A percentile compares a stretch with the other conserved stretches of the same genome.
These are phyloP conservation scores for Cyanistes caeruleus DNA, from an alignment of 2,113 vertebrate genomes.

Conservation along the genomic window DNA sequence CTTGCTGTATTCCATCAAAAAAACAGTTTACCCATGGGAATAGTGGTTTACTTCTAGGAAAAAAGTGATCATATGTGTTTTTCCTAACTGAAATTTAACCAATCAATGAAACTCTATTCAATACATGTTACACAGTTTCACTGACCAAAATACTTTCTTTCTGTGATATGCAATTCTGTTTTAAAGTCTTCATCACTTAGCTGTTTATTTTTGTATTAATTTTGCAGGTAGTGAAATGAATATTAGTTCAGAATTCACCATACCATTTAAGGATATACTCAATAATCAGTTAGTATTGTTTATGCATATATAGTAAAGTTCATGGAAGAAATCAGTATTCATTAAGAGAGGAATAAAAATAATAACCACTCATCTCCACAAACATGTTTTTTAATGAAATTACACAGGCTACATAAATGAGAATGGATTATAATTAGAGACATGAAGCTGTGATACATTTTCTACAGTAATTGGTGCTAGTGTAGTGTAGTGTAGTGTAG, in stretches of 20 bases:
- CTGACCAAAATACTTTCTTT: neutral
- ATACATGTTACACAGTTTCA: neutral
- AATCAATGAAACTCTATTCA: neutral
- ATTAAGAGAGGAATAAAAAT: neutral
- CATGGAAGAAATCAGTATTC: neutral
- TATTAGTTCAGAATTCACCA: neutral
- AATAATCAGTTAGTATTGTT: neutral
- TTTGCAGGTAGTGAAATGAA: neutral
- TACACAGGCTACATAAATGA: neutral
- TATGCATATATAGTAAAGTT: neutral
- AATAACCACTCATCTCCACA: neutral
- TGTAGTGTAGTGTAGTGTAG: neutral
- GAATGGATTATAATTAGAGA: neutral
- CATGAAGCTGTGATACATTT: neutral
- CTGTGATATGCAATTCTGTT: neutral
- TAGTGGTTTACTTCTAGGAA: neutral
- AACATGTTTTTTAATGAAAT: neutral
- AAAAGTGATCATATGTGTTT: neutral
- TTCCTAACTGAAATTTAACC: neutral
- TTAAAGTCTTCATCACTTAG: neutral
- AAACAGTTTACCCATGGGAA: neutral
- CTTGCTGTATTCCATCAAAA: neutral
- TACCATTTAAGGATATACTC: neutral
- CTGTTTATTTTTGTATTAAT: neutral
- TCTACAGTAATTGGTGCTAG: neutral